Evolutionary conservation across 2,797 vertebrate species (phyloP).

Genomic region (Gobio occitaniae): DNA sequence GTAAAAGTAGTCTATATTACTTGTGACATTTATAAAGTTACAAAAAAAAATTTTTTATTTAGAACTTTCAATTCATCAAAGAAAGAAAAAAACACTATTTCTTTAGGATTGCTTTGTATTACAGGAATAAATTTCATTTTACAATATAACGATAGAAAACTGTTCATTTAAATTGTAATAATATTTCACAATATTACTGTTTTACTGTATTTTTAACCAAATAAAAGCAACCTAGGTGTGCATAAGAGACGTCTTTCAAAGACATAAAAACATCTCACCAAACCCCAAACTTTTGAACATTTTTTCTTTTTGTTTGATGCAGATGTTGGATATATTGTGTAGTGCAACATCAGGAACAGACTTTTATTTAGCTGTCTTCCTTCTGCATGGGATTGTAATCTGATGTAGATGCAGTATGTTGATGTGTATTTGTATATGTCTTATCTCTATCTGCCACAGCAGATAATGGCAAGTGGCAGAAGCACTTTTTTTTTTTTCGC

Average conservation of each 20-base stretch:
- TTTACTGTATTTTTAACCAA: background rate
- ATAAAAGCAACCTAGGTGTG: background rate
- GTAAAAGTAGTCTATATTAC: background rate
- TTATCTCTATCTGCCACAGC: background rate
- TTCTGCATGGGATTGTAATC: conserved; percentile 20
- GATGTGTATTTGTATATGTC: conserved; percentile 11
- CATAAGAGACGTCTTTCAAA: background rate
- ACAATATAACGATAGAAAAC: background rate
- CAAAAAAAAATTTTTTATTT: background rate
- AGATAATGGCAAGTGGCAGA: background rate
- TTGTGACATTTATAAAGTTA: background rate
- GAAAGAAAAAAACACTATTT: background rate
- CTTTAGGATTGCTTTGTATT: background rate
- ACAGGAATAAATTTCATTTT: background rate
- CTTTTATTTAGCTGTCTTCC: background rate
- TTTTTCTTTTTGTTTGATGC: background rate
- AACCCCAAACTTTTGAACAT: background rate
- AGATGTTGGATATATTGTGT: background rate
- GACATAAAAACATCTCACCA: background rate
- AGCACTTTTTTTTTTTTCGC: conserved; percentile 2
- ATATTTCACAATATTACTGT: background rate
- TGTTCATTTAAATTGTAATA: background rate
- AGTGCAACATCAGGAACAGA: conserved; percentile 14
- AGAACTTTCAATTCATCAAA: background rate
- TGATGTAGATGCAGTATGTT: background rate